Conservation (phyloP, 2,888 invertebrate genomes). For the Drosophila tanythrix region DNA sequence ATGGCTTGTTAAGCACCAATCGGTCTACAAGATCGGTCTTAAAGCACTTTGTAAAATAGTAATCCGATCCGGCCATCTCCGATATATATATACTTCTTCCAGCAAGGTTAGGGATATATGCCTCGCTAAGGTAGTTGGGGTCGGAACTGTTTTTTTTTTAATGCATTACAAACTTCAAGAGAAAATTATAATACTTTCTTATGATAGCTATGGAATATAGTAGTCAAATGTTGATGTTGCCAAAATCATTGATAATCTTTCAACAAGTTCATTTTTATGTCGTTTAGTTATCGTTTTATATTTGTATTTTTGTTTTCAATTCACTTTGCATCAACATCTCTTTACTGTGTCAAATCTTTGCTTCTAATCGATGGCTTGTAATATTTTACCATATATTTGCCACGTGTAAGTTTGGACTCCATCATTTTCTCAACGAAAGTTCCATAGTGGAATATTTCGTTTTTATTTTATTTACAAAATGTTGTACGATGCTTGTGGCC, state of each 20-base stretch:
- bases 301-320: background rate
- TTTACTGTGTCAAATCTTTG: background rate
- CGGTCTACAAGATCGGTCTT: background rate
- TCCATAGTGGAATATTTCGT: slow-evolving; percentile 47
- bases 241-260: background rate
- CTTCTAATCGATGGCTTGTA: background rate
- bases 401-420: background rate
- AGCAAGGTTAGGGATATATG: background rate
- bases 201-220: background rate
- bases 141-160: background rate
- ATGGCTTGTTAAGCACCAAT: background rate
- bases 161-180: background rate
- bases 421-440: background rate
- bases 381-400: background rate
- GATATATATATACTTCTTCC: background rate
- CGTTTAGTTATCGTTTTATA: background rate
- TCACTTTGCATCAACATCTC: background rate
- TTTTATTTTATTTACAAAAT: slow-evolving; percentile 59
- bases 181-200: background rate
- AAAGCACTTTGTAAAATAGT: background rate
- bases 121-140: background rate
- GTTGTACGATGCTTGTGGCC: slow-evolving; percentile 45
- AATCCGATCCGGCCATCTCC: background rate
- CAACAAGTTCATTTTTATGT: background rate
- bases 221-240: background rate